Percentiles rank a stretch among this genome's conserved stretches.
These are phyloP conservation scores for Zapus hudsonius DNA, from an alignment of 2,113 vertebrate species.

Conservation along the genomic window DNA sequence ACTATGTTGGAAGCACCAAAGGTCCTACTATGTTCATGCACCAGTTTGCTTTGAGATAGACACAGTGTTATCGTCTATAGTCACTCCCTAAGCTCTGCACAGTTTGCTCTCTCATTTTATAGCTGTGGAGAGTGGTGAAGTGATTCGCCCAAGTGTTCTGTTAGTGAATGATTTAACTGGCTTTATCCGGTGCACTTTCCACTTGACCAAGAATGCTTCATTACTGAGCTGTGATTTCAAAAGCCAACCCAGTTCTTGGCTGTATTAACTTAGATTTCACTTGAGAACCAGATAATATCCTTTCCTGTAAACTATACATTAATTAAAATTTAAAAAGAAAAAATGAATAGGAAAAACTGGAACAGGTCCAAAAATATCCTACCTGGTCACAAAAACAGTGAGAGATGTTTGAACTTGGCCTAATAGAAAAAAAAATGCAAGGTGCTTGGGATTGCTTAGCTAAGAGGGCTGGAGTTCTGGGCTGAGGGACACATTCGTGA, in stretches of 20 bases:
- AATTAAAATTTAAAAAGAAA: slow-evolving; percentile 68
- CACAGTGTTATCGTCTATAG: fast-evolving
- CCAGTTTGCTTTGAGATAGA: neutral
- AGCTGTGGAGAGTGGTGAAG: neutral
- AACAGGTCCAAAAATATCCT: slow-evolving; percentile 52
- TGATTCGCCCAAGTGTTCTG: neutral
- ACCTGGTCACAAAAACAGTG: neutral
- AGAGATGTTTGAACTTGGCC: neutral
- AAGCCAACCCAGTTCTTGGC: slow-evolving; percentile 53
- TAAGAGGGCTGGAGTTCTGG: neutral
- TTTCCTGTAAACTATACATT: slow-evolving; percentile 33
- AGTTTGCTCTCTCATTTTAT: slow-evolving; percentile 16
- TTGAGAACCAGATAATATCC: slow-evolving; percentile 58
- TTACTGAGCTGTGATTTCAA: slow-evolving; percentile 51
- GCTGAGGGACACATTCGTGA: neutral
- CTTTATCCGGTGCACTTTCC: neutral
- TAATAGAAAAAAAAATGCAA: neutral
- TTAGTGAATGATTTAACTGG: slow-evolving; percentile 29
- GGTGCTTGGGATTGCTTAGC: neutral
- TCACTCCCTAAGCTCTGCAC: neutral
- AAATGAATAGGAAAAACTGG: slow-evolving; percentile 60
- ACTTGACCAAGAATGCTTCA: slow-evolving; percentile 43
- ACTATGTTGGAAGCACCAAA: neutral
- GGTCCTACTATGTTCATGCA: neutral
- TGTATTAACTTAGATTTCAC: slow-evolving; percentile 60